Conservation (phyloP, 2,113 vertebrate species). For the Sakesphorus luctuosus region DNA sequence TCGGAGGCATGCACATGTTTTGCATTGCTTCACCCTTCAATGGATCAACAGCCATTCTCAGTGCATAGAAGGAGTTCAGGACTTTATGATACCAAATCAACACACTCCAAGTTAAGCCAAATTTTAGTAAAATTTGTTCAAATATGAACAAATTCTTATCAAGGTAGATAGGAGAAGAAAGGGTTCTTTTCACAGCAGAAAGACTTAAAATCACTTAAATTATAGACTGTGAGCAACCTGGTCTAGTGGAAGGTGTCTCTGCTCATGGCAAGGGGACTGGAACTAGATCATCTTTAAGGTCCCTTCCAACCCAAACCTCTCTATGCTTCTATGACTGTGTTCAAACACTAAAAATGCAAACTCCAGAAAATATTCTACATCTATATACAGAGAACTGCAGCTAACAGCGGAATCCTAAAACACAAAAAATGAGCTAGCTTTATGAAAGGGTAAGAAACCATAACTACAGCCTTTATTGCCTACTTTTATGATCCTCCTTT, state of each 20-base stretch:
- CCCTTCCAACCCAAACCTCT: not conserved
- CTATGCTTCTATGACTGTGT: not conserved
- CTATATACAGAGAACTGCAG: not conserved
- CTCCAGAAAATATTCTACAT: not conserved
- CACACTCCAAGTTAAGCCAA: not conserved
- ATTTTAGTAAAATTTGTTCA: not conserved
- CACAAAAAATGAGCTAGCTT: not conserved
- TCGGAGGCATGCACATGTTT: not conserved
- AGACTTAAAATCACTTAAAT: not conserved
- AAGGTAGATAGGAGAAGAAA: not conserved
- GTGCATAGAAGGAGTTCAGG: not conserved
- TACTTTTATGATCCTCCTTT: not conserved
- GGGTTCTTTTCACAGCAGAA: not conserved
- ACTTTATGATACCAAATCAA: not conserved
- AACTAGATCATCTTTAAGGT: not conserved
- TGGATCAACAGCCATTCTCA: not conserved
- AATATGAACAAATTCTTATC: not conserved
- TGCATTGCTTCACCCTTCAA: not conserved
- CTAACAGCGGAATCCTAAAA: not conserved
- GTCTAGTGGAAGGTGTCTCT: not conserved
- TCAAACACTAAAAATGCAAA: not conserved
- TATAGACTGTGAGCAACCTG: not conserved
- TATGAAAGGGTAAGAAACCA: not conserved
- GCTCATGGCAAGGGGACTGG: not conserved
- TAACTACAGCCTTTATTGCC: not conserved